Evolutionary conservation across 1,140 invertebrate genomes (phyloP), one percentile per base, ranked within the genome.

Genomic region (Nebria ingens): DNA sequence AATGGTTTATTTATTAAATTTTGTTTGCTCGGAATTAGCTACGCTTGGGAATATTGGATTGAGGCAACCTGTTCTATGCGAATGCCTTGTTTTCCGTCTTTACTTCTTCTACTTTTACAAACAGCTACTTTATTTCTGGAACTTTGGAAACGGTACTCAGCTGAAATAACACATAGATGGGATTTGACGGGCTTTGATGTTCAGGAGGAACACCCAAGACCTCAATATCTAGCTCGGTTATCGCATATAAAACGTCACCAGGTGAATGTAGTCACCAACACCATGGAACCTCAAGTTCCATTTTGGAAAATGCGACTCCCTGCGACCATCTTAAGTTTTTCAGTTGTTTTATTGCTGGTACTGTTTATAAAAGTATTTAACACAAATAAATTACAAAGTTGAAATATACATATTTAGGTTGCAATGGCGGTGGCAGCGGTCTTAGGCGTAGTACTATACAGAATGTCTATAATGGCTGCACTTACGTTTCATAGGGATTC

Each of bases 141-240:
- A 75, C 76, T 96, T 57, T 98, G 95, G 95, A 97, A 97, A 72
- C 76, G 93, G 25, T 92, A 93, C 69, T 88, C 89, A 0, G 86
- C 89, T 0, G 86, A 90, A 73, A 91, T 95, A 64, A 92, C 89
- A 1, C 90, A 95, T 71, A 79, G 86, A 38, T 95, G 91, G 91
- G 91, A 92, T 72, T 75, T 94, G 51, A 90, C 89, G 1, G 86
- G 86, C 2, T 93, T 91, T 65, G 89, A 91, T 74, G 75, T 85
- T 34, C 82, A 89, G 64, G 86, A 91, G 62, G 91, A 95, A 72
- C 89, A 93, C 72, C 91, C 91, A 1, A 70, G 92, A 20, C 91
- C 91, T 1, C 82, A 88, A 65, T 91, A 89, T 69, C 71, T 90
- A 55, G 76, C 71, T 21, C 68, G 86, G 21, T 67, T 94, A 51